Base-by-base conservation (phyloP, 2,113 vertebrate genomes). In the Amazona vittata region DNA sequence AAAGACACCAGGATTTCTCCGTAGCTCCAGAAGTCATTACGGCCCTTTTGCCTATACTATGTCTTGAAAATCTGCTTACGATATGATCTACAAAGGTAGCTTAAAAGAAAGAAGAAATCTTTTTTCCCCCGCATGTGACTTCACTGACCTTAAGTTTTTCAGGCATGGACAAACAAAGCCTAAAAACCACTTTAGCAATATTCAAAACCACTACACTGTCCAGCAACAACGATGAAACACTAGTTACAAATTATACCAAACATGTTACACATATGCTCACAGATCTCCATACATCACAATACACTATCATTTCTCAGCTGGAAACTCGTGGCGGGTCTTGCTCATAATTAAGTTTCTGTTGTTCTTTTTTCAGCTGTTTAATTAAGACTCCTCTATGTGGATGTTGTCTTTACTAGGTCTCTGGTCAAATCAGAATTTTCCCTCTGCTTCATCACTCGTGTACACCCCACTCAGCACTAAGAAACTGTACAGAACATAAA, bases 351-450 rank as follows among this genome's bases (percentile, higher is more conserved):
- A 85, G 67, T 87, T 95, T 94, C 67, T 71, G 83, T 86, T 95
- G 77, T 81, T 95, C 89, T 93, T 88, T 94, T 89, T 89, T 93
- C 81, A 77, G 84, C 77, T 89, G 73, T 89, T 94, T 94, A 92
- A 96, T 95, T 94, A 95, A 96, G 94, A 96, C 77, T 89, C 89
- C 49, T 69, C 78, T 90, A 96, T 75, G 55, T 10, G 20, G 59
- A 63, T 50, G 31, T 67, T 73, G 43, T 39, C 94, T 86, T 80
- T 83, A 50, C 69, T 31, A n/a, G 87, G 39, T 31, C 44, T 89
- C 52, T 57, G 46, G 70, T 81, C 93, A 97, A 92, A 94, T 82
- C 76, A 90, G 41, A 49, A 59, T 82, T 86, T 85, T 29, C 52
- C 60, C 55, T 88, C 69, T 47, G 91, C 55, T 83, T 85, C 70